Evolutionary conservation across 1,140 invertebrate genomes (phyloP).

Genomic region (Philotrypesis tridentata): DNA sequence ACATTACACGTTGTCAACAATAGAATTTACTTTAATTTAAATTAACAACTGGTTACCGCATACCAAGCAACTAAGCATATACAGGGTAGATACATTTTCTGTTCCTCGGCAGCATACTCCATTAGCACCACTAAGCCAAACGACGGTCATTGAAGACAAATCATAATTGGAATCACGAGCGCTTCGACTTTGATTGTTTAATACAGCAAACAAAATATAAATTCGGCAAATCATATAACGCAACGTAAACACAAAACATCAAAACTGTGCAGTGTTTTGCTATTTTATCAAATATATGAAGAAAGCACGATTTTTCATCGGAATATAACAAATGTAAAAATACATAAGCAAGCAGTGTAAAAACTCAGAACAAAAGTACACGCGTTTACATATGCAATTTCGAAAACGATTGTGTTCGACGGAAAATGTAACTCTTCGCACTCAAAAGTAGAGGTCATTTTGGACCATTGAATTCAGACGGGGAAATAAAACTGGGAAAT

Average conservation of each 20-base stretch:
- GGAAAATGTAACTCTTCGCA: no score
- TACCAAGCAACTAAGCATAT: slow-evolving; percentile 34
- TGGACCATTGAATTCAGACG: no score
- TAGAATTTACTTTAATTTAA: no score
- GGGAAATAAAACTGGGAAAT: no score
- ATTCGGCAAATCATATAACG: slow-evolving; percentile 62
- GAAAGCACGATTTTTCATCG: background rate
- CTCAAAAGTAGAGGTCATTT: no score
- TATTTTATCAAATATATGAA: background rate
- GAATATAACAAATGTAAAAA: background rate
- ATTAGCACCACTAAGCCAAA: slow-evolving; percentile 13
- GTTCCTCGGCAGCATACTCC: background rate
- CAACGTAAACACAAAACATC: slow-evolving; percentile 58
- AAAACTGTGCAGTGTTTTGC: slow-evolving; percentile 37
- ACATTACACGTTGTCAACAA: no score
- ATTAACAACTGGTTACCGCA: background rate
- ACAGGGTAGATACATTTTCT: background rate
- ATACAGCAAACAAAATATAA: slow-evolving; percentile 50
- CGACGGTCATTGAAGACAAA: background rate
- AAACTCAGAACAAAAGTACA: background rate
- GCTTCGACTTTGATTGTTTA: slow-evolving; percentile 11
- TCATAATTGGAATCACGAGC: background rate
- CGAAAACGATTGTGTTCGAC: no score
- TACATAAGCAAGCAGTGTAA: background rate
- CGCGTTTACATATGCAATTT: background rate